phyloP scores from a whole-genome alignment of 2,113 vertebrate species.

The Daboia siamensis region DNA sequence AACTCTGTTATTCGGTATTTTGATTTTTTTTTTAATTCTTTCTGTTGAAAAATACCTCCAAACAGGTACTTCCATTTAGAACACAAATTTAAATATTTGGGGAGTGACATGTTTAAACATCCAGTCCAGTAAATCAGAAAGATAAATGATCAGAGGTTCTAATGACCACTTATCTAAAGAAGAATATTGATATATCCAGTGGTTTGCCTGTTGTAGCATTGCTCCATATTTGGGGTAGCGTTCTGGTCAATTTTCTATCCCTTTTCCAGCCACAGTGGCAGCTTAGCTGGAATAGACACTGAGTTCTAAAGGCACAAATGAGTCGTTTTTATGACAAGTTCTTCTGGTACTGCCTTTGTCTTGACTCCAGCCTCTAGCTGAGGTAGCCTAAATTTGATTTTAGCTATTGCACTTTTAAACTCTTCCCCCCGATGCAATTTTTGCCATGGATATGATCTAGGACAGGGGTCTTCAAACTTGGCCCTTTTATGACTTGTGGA shows the following conservation, averaged over 20 bases:
- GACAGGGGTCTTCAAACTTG: too few species aligned
- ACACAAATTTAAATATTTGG: neutral
- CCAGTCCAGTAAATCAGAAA: neutral
- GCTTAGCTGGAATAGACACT: neutral
- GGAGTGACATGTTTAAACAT: neutral
- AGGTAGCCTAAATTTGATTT: too few species aligned
- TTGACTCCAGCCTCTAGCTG: too few species aligned
- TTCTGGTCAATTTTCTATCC: neutral
- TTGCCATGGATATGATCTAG: too few species aligned
- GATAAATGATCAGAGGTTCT: neutral
- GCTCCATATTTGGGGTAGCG: neutral
- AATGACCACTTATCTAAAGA: neutral
- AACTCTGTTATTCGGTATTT: too few species aligned
- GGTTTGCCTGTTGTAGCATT: neutral
- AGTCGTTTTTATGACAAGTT: neutral
- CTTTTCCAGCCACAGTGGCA: neutral
- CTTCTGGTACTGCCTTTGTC: neutral
- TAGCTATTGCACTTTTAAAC: too few species aligned
- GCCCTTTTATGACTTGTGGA: too few species aligned
- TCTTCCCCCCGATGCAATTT: too few species aligned
- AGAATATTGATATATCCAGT: neutral
- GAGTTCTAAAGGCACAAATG: neutral
- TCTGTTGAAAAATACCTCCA: neutral
- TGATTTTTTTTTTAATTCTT: neutral
- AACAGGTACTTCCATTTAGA: neutral